Percentiles rank a stretch among this genome's conserved stretches.
phyloP scores from a whole-genome alignment of 2,113 vertebrate species.

The Xenopus laevis region DNA sequence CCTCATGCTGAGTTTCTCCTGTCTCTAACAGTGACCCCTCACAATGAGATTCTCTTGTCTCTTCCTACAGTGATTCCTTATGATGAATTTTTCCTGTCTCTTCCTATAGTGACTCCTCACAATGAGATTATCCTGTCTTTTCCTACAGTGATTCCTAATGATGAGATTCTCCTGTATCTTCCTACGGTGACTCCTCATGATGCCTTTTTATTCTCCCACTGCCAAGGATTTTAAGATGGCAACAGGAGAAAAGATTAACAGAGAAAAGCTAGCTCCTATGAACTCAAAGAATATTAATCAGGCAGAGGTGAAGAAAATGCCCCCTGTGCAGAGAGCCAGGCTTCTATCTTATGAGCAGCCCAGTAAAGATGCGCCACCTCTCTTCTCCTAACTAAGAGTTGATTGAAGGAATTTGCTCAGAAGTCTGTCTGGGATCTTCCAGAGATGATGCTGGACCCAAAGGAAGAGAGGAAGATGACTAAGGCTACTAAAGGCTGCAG shows the following conservation, averaged over 20 bases:
- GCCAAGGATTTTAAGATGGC: background rate
- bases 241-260: too few relatives aligned
- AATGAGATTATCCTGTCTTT: too few relatives aligned
- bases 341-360: constrained; percentile 55
- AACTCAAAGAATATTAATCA: constrained; percentile 15
- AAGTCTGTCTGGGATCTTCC: background rate
- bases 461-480: constrained; percentile 45
- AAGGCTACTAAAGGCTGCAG: constrained; percentile 61
- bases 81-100: too few relatives aligned
- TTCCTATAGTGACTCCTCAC: too few relatives aligned
- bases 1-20: too few relatives aligned
- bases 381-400: constrained; percentile 39
- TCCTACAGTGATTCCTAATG: too few relatives aligned
- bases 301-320: constrained; percentile 42
- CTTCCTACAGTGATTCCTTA: too few relatives aligned
- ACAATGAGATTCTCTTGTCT: too few relatives aligned
- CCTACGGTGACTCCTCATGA: too few relatives aligned
- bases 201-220: too few relatives aligned
- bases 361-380: constrained; percentile 44
- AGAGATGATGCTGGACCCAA: background rate
- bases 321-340: constrained; percentile 48
- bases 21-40: too few relatives aligned
- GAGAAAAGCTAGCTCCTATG: background rate
- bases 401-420: background rate
- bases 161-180: too few relatives aligned